These are phyloP conservation scores for Crepidodera aurea DNA, from an alignment of 2,888 invertebrate species.

Conservation along the genomic window DNA sequence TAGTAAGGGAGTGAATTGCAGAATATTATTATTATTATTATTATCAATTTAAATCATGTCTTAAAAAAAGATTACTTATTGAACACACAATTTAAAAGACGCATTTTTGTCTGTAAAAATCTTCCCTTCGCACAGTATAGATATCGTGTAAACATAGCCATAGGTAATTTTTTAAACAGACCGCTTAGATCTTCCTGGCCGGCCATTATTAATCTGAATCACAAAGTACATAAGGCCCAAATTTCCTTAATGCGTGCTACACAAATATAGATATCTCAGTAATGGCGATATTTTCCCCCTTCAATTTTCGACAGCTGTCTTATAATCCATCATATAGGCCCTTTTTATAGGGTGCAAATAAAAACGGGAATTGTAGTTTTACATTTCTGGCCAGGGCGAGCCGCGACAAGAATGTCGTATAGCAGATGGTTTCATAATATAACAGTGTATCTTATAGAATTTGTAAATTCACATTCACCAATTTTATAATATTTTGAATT, in stretches of 20 bases:
- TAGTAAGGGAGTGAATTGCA: too few relatives aligned
- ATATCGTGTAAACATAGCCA: constrained; percentile 4
- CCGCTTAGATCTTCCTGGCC: neutral
- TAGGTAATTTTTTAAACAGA: constrained; percentile 13
- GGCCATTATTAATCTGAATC: constrained; percentile 6
- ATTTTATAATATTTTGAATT: too few relatives aligned
- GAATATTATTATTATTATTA: too few relatives aligned
- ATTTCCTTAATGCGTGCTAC: constrained; percentile 22
- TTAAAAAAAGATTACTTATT: too few relatives aligned
- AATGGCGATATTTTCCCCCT: constrained; percentile 46
- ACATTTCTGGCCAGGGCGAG: constrained; percentile 25
- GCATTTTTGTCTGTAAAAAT: too few relatives aligned
- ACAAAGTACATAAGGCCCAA: constrained; percentile 16
- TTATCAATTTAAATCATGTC: too few relatives aligned
- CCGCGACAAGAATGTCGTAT: constrained; percentile 11
- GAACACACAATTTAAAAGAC: too few relatives aligned
- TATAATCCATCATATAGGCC: constrained; percentile 47
- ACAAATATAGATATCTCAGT: constrained; percentile 47
- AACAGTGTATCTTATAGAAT: neutral
- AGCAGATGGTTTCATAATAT: constrained; percentile 29
- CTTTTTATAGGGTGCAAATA: constrained; percentile 40
- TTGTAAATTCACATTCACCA: too few relatives aligned
- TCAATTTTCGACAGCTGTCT: constrained; percentile 47
- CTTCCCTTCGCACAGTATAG: neutral
- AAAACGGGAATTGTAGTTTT: constrained; percentile 35